These are phyloP conservation scores for Temnothorax longispinosus DNA, from an alignment of 1,140 invertebrate genomes.

Conservation along the genomic window DNA sequence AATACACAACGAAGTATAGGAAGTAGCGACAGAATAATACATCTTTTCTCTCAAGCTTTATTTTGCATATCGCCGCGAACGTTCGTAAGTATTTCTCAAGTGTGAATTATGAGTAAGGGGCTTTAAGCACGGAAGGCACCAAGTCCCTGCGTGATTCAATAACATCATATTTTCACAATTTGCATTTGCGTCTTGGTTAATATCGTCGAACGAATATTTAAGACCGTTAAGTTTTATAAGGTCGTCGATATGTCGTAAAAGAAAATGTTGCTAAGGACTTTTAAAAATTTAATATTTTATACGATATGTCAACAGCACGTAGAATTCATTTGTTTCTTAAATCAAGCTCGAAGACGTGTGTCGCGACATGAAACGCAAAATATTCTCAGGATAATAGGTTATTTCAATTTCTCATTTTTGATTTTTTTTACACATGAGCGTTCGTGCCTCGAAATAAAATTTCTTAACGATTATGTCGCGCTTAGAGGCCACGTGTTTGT, in stretches of 20 bases:
- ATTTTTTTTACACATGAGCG: neutral
- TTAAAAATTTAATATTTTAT: slow-evolving; percentile 26
- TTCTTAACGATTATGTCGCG: slow-evolving; percentile 46
- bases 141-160: slow-evolving; percentile 7
- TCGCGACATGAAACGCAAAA: neutral
- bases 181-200: neutral
- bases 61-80: slow-evolving; percentile 40
- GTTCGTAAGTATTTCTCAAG: slow-evolving; percentile 30
- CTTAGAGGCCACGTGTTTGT: slow-evolving; percentile 47
- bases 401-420: slow-evolving; percentile 14
- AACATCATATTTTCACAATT: slow-evolving; percentile 37
- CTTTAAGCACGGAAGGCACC: slow-evolving; percentile 39
- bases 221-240: slow-evolving; percentile 16
- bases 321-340: slow-evolving; percentile 35
- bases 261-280: neutral
- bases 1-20: neutral
- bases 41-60: slow-evolving; percentile 26
- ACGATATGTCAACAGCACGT: neutral
- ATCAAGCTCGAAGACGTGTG: neutral
- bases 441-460: slow-evolving; percentile 15
- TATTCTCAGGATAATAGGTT: slow-evolving; percentile 33
- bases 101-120: slow-evolving; percentile 40
- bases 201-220: neutral
- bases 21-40: slow-evolving; percentile 10
- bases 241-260: neutral